Percentiles rank a stretch among this genome's conserved stretches.
Conservation (phyloP, 1,140 invertebrate species). For the Odontomachus brunneus region DNA sequence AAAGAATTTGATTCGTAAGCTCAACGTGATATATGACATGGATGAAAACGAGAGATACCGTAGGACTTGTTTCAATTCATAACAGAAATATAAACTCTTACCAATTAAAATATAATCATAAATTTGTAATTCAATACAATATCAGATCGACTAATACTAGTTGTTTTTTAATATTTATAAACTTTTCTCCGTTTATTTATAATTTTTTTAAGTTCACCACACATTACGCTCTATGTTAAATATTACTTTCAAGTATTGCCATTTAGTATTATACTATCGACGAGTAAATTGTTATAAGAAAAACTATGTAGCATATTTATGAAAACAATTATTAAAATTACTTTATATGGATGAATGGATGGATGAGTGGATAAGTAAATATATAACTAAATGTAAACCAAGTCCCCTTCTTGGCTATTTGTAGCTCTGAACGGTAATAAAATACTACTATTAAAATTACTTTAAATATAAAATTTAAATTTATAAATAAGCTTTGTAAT, state of each 20-base stretch:
- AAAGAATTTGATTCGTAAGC: conserved; percentile 74
- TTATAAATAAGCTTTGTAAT: background rate
- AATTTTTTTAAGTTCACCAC: too few species aligned
- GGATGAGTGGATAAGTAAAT: too few species aligned
- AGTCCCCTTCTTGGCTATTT: too few species aligned
- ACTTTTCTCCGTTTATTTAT: too few species aligned
- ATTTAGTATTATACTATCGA: background rate
- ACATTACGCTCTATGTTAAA: too few species aligned
- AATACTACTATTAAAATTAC: too few species aligned
- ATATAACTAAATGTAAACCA: too few species aligned
- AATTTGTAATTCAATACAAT: background rate
- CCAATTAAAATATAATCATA: background rate
- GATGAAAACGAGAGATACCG: conserved; percentile 56
- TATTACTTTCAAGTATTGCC: too few species aligned
- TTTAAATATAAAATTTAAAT: background rate
- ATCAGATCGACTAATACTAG: background rate
- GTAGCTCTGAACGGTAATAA: too few species aligned
- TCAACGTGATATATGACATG: conserved; percentile 74
- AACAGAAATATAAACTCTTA: background rate
- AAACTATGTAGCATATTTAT: background rate
- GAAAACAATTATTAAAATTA: too few species aligned
- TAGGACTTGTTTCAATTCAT: background rate
- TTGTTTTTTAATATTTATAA: background rate
- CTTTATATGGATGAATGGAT: too few species aligned
- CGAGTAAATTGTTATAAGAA: background rate